These are phyloP conservation scores for Poecilia wingei DNA, from an alignment of 2,797 vertebrate genomes.

Conservation along the genomic window DNA sequence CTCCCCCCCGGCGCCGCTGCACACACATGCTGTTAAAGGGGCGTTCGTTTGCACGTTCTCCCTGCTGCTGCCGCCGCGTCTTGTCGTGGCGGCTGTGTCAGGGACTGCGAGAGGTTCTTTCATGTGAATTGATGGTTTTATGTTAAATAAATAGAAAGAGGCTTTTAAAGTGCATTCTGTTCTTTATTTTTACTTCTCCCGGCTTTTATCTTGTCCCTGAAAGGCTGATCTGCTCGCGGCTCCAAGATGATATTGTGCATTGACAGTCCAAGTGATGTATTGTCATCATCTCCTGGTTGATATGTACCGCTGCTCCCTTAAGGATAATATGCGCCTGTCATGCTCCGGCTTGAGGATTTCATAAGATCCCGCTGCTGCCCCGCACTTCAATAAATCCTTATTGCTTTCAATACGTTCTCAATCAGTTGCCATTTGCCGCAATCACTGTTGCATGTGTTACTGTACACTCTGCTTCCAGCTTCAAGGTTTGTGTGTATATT, in stretches of 20 bases:
- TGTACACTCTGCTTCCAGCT: slow-evolving; percentile 36
- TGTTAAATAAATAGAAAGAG: slow-evolving; percentile 4
- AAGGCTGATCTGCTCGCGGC: slow-evolving; percentile 32
- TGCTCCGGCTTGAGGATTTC: slow-evolving; percentile 41
- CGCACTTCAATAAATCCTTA: slow-evolving; percentile 55
- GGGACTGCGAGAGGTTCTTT: slow-evolving; percentile 39
- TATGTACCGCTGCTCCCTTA: slow-evolving; percentile 52
- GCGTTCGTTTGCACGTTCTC: slow-evolving; percentile 59
- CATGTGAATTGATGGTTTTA: slow-evolving; percentile 41
- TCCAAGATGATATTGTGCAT: slow-evolving; percentile 36
- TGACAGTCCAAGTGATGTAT: slow-evolving; percentile 56
- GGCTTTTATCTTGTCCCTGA: slow-evolving; percentile 5
- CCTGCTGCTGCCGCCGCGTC: slow-evolving; percentile 61
- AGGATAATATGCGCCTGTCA: slow-evolving; percentile 55
- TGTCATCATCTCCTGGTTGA: slow-evolving; percentile 53
- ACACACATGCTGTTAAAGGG: slow-evolving; percentile 64
- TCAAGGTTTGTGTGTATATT: slow-evolving; percentile 43
- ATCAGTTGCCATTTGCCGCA: slow-evolving; percentile 57
- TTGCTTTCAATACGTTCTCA: slow-evolving; percentile 55
- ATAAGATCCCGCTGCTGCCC: slow-evolving; percentile 31
- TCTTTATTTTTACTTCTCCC: slow-evolving; percentile 1
- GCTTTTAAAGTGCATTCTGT: slow-evolving; percentile 8
- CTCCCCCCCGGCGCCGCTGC: slow-evolving; percentile 63
- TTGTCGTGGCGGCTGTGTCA: slow-evolving; percentile 63
- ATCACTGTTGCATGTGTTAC: slow-evolving; percentile 35